These are phyloP conservation scores for Drosophila melanica DNA, from an alignment of 1,140 invertebrate genomes.

Conservation along the genomic window DNA sequence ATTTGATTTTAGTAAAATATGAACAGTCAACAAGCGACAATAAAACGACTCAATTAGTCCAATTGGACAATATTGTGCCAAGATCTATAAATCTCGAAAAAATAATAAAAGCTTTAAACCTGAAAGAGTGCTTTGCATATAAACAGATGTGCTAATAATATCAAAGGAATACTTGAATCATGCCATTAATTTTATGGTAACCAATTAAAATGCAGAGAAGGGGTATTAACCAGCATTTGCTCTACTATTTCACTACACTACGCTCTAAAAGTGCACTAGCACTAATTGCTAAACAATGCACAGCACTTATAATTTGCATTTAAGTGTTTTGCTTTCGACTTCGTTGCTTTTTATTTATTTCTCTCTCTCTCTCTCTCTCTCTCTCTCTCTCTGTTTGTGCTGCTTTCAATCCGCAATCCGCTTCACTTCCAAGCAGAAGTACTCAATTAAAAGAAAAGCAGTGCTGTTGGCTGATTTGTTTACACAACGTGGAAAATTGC, in stretches of 20 bases:
- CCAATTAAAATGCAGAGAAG: conserved; percentile 17
- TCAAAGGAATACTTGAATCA: not conserved
- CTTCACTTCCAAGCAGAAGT: conserved; percentile 1
- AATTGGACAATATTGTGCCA: not conserved
- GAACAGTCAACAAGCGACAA: conserved; percentile 24
- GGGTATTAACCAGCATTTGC: conserved; percentile 1
- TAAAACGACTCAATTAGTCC: conserved; percentile 24
- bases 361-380: not conserved
- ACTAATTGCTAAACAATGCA: conserved; percentile 58
- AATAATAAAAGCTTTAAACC: not conserved
- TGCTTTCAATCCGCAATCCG: conserved; percentile 1
- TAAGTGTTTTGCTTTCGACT: conserved; percentile 21
- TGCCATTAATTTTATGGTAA: conserved; percentile 1
- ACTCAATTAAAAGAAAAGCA: conserved; percentile 41
- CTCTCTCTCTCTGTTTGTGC: not conserved
- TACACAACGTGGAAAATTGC: conserved; percentile 5
- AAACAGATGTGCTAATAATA: not conserved
- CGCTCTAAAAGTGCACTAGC: not conserved
- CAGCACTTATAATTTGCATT: conserved; percentile 49
- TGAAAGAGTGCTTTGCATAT: too few species aligned
- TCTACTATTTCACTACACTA: too few species aligned
- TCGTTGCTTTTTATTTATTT: too few species aligned
- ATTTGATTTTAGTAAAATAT: conserved; percentile 37
- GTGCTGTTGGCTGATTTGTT: conserved; percentile 38
- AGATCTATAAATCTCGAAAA: not conserved